Conservation (phyloP, 1,140 invertebrate genomes). For the Magallana ariakensis region DNA sequence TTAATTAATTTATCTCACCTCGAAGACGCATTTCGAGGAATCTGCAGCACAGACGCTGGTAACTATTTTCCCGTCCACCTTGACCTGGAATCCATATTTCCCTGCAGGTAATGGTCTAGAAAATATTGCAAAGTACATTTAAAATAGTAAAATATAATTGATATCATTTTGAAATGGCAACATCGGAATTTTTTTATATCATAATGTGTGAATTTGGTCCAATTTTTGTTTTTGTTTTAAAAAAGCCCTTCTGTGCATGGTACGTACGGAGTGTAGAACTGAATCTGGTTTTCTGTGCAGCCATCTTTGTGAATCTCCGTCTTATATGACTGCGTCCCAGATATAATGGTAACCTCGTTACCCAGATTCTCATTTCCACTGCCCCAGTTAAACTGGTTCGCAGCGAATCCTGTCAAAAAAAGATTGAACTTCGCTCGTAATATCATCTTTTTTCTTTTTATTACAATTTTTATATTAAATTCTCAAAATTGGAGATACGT, state of each 20-base stretch:
- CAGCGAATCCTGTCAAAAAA: conserved; percentile 43
- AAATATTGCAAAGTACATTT: too few species aligned
- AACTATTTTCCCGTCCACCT: conserved; percentile 39
- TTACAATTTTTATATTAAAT: too few species aligned
- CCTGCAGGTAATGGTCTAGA: conserved; percentile 43
- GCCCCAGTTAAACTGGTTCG: conserved; percentile 52
- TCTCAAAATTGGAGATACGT: too few species aligned
- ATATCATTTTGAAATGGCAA: neutral
- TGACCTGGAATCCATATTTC: conserved; percentile 16
- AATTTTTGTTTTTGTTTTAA: too few species aligned
- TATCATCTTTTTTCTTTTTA: too few species aligned
- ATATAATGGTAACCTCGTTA: conserved; percentile 40
- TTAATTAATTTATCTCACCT: neutral
- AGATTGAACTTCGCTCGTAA: neutral
- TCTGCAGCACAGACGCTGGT: conserved; percentile 24
- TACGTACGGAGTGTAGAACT: conserved; percentile 48
- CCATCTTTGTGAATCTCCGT: conserved; percentile 51
- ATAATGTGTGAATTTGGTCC: too few species aligned
- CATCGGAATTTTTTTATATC: too few species aligned
- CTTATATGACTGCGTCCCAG: conserved; percentile 45
- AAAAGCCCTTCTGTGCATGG: too few species aligned
- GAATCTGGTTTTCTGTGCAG: conserved; percentile 20
- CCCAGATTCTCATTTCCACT: conserved; percentile 48
- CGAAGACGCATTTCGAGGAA: conserved; percentile 38
- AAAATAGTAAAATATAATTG: neutral